A percentile compares a stretch with the other conserved stretches of the same genome.
Evolutionary conservation across 35 echinoderm and acorn worm species (phyloP).

Genomic region (Apostichopus californicus): DNA sequence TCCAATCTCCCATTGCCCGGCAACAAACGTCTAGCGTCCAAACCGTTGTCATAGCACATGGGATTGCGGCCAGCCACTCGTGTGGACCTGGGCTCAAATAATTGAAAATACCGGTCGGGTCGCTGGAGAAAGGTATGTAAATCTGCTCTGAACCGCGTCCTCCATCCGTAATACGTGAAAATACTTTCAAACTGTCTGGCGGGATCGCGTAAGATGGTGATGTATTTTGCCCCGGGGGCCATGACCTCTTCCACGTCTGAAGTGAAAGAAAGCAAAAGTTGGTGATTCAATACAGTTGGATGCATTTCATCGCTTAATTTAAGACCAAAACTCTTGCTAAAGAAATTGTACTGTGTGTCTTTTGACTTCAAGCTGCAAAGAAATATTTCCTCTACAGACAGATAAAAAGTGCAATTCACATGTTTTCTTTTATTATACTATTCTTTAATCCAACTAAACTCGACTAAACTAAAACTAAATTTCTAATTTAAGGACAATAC

Average conservation of each 20-base stretch:
- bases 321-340: no score
- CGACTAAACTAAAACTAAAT: no score
- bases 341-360: no score
- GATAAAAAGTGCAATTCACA: no score
- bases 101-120: slow-evolving; percentile 50
- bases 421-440: no score
- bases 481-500: no score
- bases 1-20: slow-evolving; percentile 16
- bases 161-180: slow-evolving; percentile 78
- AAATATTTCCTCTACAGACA: no score
- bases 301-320: no score
- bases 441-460: no score
- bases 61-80: slow-evolving; percentile 69
- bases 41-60: slow-evolving; percentile 89
- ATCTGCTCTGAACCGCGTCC: slow-evolving; percentile 26
- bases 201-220: slow-evolving; percentile 83
- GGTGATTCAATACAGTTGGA: not conserved
- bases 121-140: slow-evolving; percentile 52
- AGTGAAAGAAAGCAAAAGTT: not conserved
- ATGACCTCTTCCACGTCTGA: slow-evolving; percentile 70
- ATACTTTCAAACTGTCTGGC: slow-evolving; percentile 86
- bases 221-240: slow-evolving; percentile 66
- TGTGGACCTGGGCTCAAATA: slow-evolving; percentile 27
- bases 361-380: no score
- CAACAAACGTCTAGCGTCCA: slow-evolving; percentile 64